Evolutionary conservation across 2,888 invertebrate genomes (phyloP), one percentile per base, ranked within the genome.

Genomic region (Leptopilina syphax): DNA sequence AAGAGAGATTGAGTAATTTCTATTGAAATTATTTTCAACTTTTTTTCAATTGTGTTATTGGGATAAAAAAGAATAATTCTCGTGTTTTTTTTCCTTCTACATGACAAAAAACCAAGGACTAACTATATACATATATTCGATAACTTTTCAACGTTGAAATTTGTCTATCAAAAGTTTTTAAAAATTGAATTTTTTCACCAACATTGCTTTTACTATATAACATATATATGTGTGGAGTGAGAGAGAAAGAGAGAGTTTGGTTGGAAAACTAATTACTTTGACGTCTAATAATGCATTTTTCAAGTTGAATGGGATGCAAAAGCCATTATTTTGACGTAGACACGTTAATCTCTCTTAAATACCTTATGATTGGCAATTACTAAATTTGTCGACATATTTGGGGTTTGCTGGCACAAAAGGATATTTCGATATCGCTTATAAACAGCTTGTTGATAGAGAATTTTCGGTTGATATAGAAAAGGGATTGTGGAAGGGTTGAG

Each of bases 311-410:
- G 24, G 68, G 65, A 70, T 24, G 50, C 68, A 50, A 70, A 70
- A 70, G 68, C 68, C 68, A 24, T 50, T 70, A 70, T 70, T 70
- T 70, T 47, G 68, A 27, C 47, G 50, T 50, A 50, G 57, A 73
- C 54, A 57, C 54, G 70, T 57, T 27, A 73, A 34, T 73, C 57
- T n/a, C 57, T 73, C 70, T 73, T 73, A 73, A 73, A 54, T 73
- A 73, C 70, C 13, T 50, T 54, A 18, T 54, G 54, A 73, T 73
- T 50, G 70, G 27, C n/a, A 73, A 73, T 73, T 73, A 73, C 70
- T 34, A 73, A 73, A 34, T 73, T 54, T 73, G 54, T 54, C 27
- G 57, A 73, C 50, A 73, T 73, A 73, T 57, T 27, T 73, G 70
- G 34, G 57, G 70, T 12, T 73, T 50, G 27, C 54, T 12, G 50